Evolutionary conservation across 2,888 invertebrate species (phyloP).

Genomic region (Strigamia maritima): DNA sequence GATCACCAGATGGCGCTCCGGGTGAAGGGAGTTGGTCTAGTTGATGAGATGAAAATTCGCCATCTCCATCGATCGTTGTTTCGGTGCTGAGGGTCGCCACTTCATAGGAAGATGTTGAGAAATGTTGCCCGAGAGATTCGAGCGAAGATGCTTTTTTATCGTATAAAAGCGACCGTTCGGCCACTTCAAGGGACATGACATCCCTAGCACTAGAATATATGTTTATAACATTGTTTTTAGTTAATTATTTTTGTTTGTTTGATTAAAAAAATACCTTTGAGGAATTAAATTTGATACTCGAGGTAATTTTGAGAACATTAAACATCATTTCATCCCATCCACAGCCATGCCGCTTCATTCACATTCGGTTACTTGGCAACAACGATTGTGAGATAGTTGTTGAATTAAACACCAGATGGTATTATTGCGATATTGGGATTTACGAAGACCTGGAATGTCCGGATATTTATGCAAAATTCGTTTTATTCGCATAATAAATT

Average conservation of each 20-base stretch:
- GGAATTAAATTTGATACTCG: neutral
- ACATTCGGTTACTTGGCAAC: neutral
- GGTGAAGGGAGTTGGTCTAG: neutral
- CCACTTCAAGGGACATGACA: constrained; percentile 10
- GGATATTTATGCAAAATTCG: no score
- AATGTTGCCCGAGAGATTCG: neutral
- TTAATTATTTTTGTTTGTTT: neutral
- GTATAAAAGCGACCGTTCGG: neutral
- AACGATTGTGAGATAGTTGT: neutral
- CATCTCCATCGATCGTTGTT: neutral
- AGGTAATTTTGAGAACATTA: constrained; percentile 10
- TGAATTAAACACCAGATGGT: no score
- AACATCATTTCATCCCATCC: constrained; percentile 6
- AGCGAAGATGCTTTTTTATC: neutral
- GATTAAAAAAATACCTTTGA: constrained; percentile 2
- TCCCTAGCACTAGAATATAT: neutral
- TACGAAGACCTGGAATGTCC: no score
- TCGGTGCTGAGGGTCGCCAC: neutral
- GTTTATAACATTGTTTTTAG: no score
- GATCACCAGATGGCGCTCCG: neutral
- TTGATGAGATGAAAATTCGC: no score
- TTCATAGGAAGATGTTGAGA: neutral
- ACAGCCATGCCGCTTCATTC: constrained; percentile 18
- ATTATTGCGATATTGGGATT: no score
- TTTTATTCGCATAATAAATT: no score